Base-by-base conservation (phyloP, 2,113 vertebrate species). In the Serilophus lunatus region DNA sequence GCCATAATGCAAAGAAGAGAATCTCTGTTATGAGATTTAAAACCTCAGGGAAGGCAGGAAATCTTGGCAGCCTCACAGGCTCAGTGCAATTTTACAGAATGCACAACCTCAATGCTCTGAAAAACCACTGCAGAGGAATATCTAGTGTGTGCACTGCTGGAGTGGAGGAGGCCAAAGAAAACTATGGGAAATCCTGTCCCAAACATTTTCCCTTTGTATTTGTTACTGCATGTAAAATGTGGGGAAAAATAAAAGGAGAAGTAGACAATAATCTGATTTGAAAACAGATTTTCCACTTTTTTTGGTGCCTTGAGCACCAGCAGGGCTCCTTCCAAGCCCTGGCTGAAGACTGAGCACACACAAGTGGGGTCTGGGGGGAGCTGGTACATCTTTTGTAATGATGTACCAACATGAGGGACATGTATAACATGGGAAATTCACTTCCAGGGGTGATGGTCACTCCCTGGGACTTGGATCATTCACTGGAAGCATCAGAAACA, bases 391-490 rank as follows among this genome's bases (percentile, higher is more conserved):
- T 18, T 9, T 49, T 40, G 35, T 31, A 51, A 9, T 18, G 23
- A n/a, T 10, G 6, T 5, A 12, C 25, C 1, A 1, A 51, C 40
- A 51, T 6, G 18, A 61, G 35, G 47, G n/a, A 29, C 7, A 24
- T 10, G 4, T 15, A 5, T 68, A 29, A 54, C 13, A 23, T 9
- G 12, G n/a, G n/a, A 57, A 26, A 77, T 86, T 56, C 31, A 5
- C 89, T 54, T 51, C 47, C 94, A 98, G 99, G 97, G 35, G 18
- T 90, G 29, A 95, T 92, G 92, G 98, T 98, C 54, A 99, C 98
- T 45, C 25, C 53, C 38, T 99, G 98, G 98, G 98, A 99, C 95
- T 91, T 99, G 84, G 98, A 98, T 45, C 94, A 98, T 72, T 94
- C 97, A 1, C 97, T 95, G 65, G 49, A 84, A 2, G 61, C 63